Conservation (phyloP, 2,797 vertebrate genomes). For the Columba guinea region DNA sequence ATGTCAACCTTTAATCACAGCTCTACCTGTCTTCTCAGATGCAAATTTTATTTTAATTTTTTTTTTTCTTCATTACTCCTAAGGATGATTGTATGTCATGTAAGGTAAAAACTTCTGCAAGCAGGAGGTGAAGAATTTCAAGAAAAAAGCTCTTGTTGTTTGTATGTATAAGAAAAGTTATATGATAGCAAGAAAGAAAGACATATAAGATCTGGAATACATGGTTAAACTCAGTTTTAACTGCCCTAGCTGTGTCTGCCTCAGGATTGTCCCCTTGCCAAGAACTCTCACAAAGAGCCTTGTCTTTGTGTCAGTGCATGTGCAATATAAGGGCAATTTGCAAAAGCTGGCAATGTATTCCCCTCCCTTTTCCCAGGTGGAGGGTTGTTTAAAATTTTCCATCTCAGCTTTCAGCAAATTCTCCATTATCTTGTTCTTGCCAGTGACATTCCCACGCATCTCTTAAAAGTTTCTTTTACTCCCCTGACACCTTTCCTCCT, state of each 20-base stretch:
- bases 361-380: not conserved
- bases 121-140: not conserved
- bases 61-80: not conserved
- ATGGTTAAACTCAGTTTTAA: not conserved
- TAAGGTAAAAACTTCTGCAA: not conserved
- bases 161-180: not conserved
- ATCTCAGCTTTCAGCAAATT: not conserved
- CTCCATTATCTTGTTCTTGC: not conserved
- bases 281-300: not conserved
- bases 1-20: slow-evolving; percentile 41
- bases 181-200: not conserved
- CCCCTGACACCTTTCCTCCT: not conserved
- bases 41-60: not conserved
- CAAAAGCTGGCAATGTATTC: not conserved
- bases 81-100: not conserved
- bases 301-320: not conserved
- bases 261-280: not conserved
- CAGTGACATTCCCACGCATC: not conserved
- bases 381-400: slow-evolving; percentile 1
- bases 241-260: not conserved
- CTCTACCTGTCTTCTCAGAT: slow-evolving; percentile 35
- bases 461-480: slow-evolving; percentile 7
- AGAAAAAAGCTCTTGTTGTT: not conserved
- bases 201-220: not conserved
- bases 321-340: not conserved